Evolutionary conservation across 1,140 invertebrate genomes (phyloP).

Genomic region (Caenorhabditis briggsae): DNA sequence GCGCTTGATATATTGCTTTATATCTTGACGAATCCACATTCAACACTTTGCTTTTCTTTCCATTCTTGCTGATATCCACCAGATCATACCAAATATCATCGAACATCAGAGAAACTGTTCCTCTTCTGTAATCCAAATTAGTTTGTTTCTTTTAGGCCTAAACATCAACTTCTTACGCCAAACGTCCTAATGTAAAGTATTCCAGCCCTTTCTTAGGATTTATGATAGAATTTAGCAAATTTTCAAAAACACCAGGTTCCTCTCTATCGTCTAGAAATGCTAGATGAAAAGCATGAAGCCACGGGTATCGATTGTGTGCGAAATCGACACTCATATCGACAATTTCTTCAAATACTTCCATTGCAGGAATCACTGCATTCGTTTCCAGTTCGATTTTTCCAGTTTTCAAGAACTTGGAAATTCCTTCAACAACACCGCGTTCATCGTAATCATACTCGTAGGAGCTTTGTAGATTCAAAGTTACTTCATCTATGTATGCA

Average conservation of each 20-base stretch:
- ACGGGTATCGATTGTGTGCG: not conserved
- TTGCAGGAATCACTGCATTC: slow-evolving; percentile 17
- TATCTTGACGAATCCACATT: not conserved
- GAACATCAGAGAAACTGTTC: not conserved
- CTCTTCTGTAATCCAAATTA: not conserved
- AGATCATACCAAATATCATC: slow-evolving; percentile 32
- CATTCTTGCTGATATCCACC: slow-evolving; percentile 5
- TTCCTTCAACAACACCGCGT: not conserved
- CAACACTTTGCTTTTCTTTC: not conserved
- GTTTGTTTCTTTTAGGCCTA: not conserved
- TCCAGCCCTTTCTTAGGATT: not conserved
- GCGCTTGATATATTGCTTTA: not conserved
- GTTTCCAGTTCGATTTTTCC: not conserved
- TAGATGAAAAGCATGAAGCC: not conserved
- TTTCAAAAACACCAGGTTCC: not conserved
- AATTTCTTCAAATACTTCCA: slow-evolving; percentile 1
- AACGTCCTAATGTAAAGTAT: not conserved
- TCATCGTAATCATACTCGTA: not conserved
- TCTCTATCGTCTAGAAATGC: not conserved
- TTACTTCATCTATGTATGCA: not conserved
- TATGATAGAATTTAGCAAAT: not conserved
- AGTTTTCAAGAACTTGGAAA: slow-evolving; percentile 8
- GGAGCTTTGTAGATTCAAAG: too few species aligned
- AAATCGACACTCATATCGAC: not conserved
- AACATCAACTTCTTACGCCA: not conserved